phyloP scores from a whole-genome alignment of 1,140 invertebrate species.

The Uloborus diversus region DNA sequence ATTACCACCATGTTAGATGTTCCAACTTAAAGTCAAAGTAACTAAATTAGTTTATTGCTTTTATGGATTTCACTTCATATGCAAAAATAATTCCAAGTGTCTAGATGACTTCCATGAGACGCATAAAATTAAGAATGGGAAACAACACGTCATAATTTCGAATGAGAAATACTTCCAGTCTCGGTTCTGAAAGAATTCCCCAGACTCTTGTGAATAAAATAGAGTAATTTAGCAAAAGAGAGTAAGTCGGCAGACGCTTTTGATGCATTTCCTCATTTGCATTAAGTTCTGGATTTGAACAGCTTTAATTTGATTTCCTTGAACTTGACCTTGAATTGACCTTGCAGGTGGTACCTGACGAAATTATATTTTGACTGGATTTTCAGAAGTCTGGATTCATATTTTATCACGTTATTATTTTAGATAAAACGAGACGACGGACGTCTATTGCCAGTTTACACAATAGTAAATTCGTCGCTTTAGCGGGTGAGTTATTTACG shows the following conservation, averaged over 20 bases:
- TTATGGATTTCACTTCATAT: too few relatives aligned
- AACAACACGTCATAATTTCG: too few relatives aligned
- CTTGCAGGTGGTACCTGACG: not conserved
- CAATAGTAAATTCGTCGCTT: too few relatives aligned
- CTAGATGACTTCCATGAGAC: too few relatives aligned
- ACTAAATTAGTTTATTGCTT: too few relatives aligned
- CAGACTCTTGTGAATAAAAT: not conserved
- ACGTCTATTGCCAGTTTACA: too few relatives aligned
- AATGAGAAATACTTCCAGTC: not conserved
- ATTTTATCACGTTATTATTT: not conserved
- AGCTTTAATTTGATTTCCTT: constrained; percentile 6
- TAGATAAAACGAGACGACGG: too few relatives aligned
- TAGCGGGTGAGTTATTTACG: too few relatives aligned
- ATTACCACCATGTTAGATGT: too few relatives aligned
- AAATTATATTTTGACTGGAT: constrained; percentile 17
- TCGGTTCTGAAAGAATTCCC: not conserved
- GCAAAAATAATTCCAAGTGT: too few relatives aligned
- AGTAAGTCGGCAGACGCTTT: not conserved
- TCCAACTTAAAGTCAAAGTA: too few relatives aligned
- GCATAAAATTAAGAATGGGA: too few relatives aligned
- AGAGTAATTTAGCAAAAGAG: not conserved
- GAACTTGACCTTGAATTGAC: constrained; percentile 25
- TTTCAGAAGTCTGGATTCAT: not conserved
- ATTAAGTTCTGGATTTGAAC: not conserved
- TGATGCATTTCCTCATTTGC: not conserved